These are phyloP conservation scores for Dynastes grantii DNA, from an alignment of 2,888 invertebrate genomes.

Conservation along the genomic window DNA sequence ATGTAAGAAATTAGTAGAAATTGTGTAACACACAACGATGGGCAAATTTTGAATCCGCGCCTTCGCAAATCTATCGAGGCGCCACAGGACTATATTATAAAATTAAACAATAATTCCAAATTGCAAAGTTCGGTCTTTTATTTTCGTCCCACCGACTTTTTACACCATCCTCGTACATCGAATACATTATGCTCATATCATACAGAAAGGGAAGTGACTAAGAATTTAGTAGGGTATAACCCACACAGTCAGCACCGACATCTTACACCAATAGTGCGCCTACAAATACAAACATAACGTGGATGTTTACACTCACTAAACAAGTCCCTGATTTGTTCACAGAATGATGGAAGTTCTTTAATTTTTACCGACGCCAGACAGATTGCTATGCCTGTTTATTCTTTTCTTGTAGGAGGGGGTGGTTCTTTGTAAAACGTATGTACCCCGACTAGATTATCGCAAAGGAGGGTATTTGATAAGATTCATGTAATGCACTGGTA, in stretches of 20 bases:
- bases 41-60: too few species aligned
- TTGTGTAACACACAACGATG: too few species aligned
- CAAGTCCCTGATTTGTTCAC: conserved; percentile 29
- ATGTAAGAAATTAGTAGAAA: too few species aligned
- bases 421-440: background rate
- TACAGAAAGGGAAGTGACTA: conserved; percentile 1
- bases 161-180: too few species aligned
- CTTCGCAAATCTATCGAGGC: too few species aligned
- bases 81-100: too few species aligned
- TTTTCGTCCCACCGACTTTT: too few species aligned
- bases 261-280: conserved; percentile 26
- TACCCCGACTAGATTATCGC: background rate
- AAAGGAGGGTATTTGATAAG: too few species aligned
- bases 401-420: background rate
- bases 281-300: conserved; percentile 38
- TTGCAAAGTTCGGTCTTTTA: too few species aligned
- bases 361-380: conserved; percentile 29
- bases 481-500: too few species aligned
- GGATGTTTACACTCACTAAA: conserved; percentile 32
- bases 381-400: conserved; percentile 8
- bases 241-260: conserved; percentile 4
- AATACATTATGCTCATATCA: too few species aligned
- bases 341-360: conserved; percentile 19
- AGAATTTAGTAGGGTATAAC: conserved; percentile 9
- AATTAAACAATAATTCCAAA: too few species aligned